Evolutionary conservation across 2,113 vertebrate species (phyloP), one percentile per base, ranked within the genome.

Genomic region (Pseudopipra pipra): DNA sequence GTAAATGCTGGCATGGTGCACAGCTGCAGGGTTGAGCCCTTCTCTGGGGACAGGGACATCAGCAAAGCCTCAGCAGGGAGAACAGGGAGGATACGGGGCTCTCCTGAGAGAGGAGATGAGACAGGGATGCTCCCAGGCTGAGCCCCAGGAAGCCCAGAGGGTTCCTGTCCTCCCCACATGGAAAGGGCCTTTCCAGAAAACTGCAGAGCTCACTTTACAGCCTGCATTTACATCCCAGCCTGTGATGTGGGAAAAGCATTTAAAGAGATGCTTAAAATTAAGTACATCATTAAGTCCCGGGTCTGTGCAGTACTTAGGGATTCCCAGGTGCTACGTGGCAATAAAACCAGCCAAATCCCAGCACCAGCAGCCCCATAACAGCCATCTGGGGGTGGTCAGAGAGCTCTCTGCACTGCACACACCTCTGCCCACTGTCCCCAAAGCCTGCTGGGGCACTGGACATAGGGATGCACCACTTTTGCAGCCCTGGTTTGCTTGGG

Each of bases 191-290:
- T 92, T 90, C 75, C 61, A 2, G 4, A 84, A 83, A 81, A 70
- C 62, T 76, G 58, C 71, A 62, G n/a, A 94, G 30, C 71, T 94
- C 46, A 11, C 44, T 81, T 84, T 44, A 78, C 7, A 91, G 54
- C n/a, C 44, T 71, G 65, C 11, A 5, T 88, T 92, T 93, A 89
- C 39, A 70, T 58, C 68, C 56, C 47, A 75, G 65, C 27, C 84
- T 66, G 66, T 68, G 62, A 89, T 3, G 2, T 37, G 67, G 87
- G 77, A 67, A 91, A 96, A 95, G 25, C 52, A 79, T 75, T 89
- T 75, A 85, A 93, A 92, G 39, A 92, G 70, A 87, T 68, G 61
- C 35, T 92, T 92, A 81, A 78, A 74, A 59, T 84, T 41, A 85
- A 87, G 28, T 37, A 68, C 54, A 44, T 66, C 4, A 5, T 73